A percentile compares a stretch with the other conserved stretches of the same genome.
These are phyloP conservation scores for Criorhina ranunculi DNA, from an alignment of 2,888 invertebrate genomes.

Conservation along the genomic window DNA sequence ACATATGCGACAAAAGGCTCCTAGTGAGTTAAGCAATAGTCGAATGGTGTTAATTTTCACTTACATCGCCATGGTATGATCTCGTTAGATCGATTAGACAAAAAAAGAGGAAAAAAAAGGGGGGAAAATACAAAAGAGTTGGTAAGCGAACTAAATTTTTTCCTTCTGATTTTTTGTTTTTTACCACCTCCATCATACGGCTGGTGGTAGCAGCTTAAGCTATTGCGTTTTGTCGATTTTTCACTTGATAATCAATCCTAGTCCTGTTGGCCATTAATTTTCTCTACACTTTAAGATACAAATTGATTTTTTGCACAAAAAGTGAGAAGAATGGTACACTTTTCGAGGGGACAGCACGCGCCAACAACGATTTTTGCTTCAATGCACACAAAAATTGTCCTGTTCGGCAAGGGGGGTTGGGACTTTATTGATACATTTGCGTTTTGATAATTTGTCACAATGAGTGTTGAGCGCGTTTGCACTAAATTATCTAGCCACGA, in stretches of 20 bases:
- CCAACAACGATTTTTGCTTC: slow-evolving; percentile 34
- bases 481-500: neutral
- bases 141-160: slow-evolving; percentile 48
- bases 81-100: slow-evolving; percentile 54
- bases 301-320: slow-evolving; percentile 65
- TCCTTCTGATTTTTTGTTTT: slow-evolving; percentile 39
- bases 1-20: slow-evolving; percentile 60
- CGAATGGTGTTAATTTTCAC: slow-evolving; percentile 68
- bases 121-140: slow-evolving; percentile 60
- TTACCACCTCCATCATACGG: neutral
- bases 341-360: slow-evolving; percentile 56
- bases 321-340: slow-evolving; percentile 52
- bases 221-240: slow-evolving; percentile 65
- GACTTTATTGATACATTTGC: slow-evolving; percentile 67
- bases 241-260: slow-evolving; percentile 60
- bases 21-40: slow-evolving; percentile 38
- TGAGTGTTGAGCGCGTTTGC: slow-evolving; percentile 45
- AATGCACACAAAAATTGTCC: slow-evolving; percentile 13
- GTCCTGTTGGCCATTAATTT: slow-evolving; percentile 71
- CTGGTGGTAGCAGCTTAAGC: slow-evolving; percentile 40
- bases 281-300: slow-evolving; percentile 70
- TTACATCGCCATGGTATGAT: slow-evolving; percentile 47
- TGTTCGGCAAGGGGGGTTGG: slow-evolving; percentile 29
- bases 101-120: slow-evolving; percentile 11
- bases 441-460: slow-evolving; percentile 66